These are phyloP conservation scores for Drosophila merina DNA, from an alignment of 2,888 invertebrate genomes.

Conservation along the genomic window DNA sequence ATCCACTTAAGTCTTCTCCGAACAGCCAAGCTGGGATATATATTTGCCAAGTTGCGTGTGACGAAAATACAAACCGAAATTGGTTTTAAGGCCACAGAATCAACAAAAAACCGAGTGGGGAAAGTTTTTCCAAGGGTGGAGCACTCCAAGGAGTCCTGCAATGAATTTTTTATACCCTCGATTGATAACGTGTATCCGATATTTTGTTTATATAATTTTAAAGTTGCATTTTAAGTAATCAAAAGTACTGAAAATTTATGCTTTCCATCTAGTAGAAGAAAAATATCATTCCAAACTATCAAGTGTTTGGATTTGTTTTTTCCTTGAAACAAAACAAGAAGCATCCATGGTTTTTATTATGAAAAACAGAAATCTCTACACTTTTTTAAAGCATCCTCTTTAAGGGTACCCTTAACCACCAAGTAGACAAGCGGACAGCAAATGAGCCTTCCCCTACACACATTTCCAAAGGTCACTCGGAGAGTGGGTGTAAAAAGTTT, in stretches of 20 bases:
- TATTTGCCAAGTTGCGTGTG: slow-evolving; percentile 56
- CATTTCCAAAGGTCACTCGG: slow-evolving; percentile 7
- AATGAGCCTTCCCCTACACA: slow-evolving; percentile 46
- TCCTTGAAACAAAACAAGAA: too few relatives aligned
- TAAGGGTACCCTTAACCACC: slow-evolving; percentile 1
- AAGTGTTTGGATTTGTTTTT: too few relatives aligned
- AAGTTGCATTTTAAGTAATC: too few relatives aligned
- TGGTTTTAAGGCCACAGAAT: slow-evolving; percentile 50
- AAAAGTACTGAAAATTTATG: too few relatives aligned
- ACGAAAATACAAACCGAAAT: slow-evolving; percentile 60
- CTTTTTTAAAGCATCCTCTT: neutral
- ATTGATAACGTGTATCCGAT: too few relatives aligned
- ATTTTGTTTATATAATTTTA: too few relatives aligned
- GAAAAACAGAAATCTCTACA: too few relatives aligned
- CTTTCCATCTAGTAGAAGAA: too few relatives aligned
- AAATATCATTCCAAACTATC: too few relatives aligned
- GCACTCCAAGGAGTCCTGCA: neutral
- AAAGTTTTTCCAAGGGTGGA: neutral
- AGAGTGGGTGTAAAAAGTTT: slow-evolving; percentile 43
- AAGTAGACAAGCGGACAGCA: slow-evolving; percentile 48
- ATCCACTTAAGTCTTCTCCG: slow-evolving; percentile 44
- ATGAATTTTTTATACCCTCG: neutral
- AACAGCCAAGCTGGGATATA: slow-evolving; percentile 32
- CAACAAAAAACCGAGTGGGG: slow-evolving; percentile 12
- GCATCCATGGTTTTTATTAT: too few relatives aligned